Conservation (phyloP, 2,888 invertebrate genomes). For the Venusia cambrica region DNA sequence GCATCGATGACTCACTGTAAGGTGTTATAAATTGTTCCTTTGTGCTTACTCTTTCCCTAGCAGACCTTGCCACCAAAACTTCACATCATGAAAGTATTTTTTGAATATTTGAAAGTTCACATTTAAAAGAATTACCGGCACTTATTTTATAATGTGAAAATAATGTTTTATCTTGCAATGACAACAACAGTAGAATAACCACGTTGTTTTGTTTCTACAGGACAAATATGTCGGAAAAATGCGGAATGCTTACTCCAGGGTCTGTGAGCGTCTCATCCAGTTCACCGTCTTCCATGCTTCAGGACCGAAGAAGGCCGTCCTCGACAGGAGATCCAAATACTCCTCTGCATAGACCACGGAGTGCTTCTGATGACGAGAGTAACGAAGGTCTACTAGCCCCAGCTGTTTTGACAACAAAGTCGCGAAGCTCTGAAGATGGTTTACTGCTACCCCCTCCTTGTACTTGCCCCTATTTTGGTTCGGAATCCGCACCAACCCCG, state of each 20-base stretch:
- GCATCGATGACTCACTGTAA: too few species aligned
- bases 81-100: too few species aligned
- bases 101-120: too few species aligned
- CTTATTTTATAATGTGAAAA: too few species aligned
- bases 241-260: conserved; percentile 70
- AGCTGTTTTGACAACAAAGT: conserved; percentile 59
- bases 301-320: conserved; percentile 63
- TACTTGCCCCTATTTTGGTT: conserved; percentile 91
- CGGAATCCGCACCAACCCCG: conserved; percentile 81
- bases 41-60: too few species aligned
- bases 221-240: conserved; percentile 65
- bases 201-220: conserved; percentile 43
- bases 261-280: conserved; percentile 71
- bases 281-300: conserved; percentile 73
- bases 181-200: too few species aligned
- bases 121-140: too few species aligned
- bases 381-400: conserved; percentile 67
- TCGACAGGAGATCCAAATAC: conserved; percentile 59
- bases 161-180: too few species aligned
- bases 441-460: conserved; percentile 87
- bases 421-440: conserved; percentile 70
- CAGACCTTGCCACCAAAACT: too few species aligned
- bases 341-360: conserved; percentile 61
- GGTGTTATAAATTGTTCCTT: too few species aligned
- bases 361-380: conserved; percentile 68